Percentiles rank a stretch among this genome's conserved stretches.
Evolutionary conservation across 2,113 vertebrate genomes (phyloP).

Genomic region (Talpa occidentalis): DNA sequence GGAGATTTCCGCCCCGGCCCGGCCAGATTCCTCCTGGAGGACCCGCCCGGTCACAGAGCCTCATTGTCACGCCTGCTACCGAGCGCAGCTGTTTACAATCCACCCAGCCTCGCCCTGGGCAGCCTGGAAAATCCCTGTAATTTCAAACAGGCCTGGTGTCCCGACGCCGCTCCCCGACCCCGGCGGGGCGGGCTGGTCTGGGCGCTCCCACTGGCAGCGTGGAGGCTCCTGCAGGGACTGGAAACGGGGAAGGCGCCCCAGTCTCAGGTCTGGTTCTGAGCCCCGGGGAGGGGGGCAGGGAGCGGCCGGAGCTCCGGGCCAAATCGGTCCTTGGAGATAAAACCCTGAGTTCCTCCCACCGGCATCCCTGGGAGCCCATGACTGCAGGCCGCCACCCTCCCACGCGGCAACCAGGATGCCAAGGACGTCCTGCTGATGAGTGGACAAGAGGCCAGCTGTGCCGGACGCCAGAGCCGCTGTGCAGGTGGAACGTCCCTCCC

Average conservation of each 20-base stretch:
- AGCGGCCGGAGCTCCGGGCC: slow-evolving; percentile 57
- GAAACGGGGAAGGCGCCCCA: background rate
- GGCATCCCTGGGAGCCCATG: slow-evolving; percentile 47
- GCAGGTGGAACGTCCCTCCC: background rate
- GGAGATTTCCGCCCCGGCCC: background rate
- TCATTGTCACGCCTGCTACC: background rate
- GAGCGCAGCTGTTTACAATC: slow-evolving; percentile 42
- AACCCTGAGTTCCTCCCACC: slow-evolving; percentile 62
- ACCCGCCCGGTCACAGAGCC: background rate
- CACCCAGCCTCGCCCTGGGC: background rate
- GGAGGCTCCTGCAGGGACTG: background rate
- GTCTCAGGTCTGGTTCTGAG: background rate
- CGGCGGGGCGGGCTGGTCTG: background rate
- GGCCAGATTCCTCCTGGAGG: background rate
- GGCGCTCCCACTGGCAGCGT: background rate
- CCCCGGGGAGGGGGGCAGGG: background rate
- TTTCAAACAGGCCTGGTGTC: background rate
- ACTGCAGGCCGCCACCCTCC: slow-evolving; percentile 18
- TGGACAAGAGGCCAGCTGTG: slow-evolving; percentile 1
- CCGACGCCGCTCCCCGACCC: too few relatives aligned
- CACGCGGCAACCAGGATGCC: slow-evolving; percentile 19
- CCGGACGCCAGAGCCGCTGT: background rate
- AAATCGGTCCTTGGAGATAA: slow-evolving; percentile 74
- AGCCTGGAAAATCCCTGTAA: slow-evolving; percentile 53
- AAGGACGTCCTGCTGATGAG: slow-evolving; percentile 53